These are phyloP conservation scores for Lacerta agilis DNA, from an alignment of 2,797 vertebrate genomes.

Conservation along the genomic window DNA sequence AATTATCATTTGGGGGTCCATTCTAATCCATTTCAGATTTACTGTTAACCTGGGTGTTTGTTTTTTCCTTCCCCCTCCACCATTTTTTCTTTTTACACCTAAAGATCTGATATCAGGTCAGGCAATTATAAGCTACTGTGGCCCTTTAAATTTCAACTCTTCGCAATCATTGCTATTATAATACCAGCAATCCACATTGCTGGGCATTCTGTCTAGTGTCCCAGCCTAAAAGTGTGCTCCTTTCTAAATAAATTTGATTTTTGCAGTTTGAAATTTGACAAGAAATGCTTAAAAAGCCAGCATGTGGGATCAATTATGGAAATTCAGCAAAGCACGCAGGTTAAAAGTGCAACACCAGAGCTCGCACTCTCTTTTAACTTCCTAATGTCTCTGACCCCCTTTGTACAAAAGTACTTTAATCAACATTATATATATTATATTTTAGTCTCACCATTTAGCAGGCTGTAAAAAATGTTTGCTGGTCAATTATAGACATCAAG, in stretches of 20 bases:
- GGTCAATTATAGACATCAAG: conserved; percentile 86
- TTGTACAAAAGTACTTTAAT: conserved; percentile 91
- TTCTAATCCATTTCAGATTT: conserved; percentile 73
- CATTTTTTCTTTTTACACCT: conserved; percentile 46
- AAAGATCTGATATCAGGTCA: conserved; percentile 47
- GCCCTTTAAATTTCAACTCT: conserved; percentile 63
- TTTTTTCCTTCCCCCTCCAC: no score
- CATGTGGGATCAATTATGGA: conserved; percentile 92
- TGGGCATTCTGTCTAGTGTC: conserved; percentile 65
- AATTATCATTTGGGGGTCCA: conserved; percentile 76
- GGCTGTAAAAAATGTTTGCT: conserved; percentile 89
- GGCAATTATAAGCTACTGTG: conserved; percentile 59
- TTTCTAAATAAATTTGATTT: conserved; percentile 64
- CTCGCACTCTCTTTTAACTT: conserved; percentile 88
- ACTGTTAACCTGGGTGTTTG: conserved; percentile 43
- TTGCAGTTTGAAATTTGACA: conserved; percentile 62
- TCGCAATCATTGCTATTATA: conserved; percentile 55
- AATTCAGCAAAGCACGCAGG: conserved; percentile 82
- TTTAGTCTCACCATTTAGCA: conserved; percentile 86
- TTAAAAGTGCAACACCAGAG: conserved; percentile 82
- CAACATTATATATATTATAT: conserved; percentile 87
- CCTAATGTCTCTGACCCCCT: conserved; percentile 93
- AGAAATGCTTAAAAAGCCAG: conserved; percentile 67
- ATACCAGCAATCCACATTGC: conserved; percentile 63
- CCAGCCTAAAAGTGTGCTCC: conserved; percentile 49